A percentile compares a stretch with the other conserved stretches of the same genome.
Conservation (phyloP, 2,888 invertebrate species). For the Sarcophaga variegata region DNA sequence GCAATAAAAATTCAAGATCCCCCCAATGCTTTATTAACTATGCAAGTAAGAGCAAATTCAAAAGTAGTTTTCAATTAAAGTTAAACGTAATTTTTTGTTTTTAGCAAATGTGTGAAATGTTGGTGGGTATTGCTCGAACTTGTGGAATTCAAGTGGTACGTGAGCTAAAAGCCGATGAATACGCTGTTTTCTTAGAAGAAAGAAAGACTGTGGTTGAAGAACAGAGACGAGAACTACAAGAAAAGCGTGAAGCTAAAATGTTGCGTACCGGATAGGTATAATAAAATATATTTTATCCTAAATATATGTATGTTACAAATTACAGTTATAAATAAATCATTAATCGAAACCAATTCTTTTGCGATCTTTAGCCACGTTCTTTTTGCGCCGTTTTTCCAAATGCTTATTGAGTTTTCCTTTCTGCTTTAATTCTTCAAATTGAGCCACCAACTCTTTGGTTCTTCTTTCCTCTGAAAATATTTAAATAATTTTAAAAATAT, state of each 20-base stretch:
- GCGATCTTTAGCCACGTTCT: conserved; percentile 83
- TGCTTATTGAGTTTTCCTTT: conserved; percentile 90
- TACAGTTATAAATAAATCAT: conserved; percentile 56
- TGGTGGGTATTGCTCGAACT: conserved; percentile 89
- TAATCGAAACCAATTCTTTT: conserved; percentile 80
- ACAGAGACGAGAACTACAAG: conserved; percentile 89
- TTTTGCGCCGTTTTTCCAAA: conserved; percentile 90
- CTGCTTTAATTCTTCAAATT: conserved; percentile 91
- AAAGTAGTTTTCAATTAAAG: too few species aligned
- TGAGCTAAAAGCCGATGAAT: conserved; percentile 90
- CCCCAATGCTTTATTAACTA: conserved; percentile 81
- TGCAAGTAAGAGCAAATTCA: conserved; percentile 74
- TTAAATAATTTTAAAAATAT: conserved; percentile 60
- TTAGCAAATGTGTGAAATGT: conserved; percentile 89
- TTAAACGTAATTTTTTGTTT: conserved; percentile 4
- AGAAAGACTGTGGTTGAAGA: conserved; percentile 87
- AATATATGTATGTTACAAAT: conserved; percentile 70
- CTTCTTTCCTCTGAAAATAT: conserved; percentile 88
- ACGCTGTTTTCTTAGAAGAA: conserved; percentile 90
- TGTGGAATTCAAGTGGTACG: conserved; percentile 93
- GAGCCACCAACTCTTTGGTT: conserved; percentile 88
- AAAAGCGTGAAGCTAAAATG: conserved; percentile 94
- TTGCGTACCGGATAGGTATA: conserved; percentile 86
- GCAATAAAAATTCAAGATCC: conserved; percentile 96
- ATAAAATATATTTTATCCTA: conserved; percentile 42